phyloP scores from a whole-genome alignment of 1,140 invertebrate species.

The Asobara japonica region DNA sequence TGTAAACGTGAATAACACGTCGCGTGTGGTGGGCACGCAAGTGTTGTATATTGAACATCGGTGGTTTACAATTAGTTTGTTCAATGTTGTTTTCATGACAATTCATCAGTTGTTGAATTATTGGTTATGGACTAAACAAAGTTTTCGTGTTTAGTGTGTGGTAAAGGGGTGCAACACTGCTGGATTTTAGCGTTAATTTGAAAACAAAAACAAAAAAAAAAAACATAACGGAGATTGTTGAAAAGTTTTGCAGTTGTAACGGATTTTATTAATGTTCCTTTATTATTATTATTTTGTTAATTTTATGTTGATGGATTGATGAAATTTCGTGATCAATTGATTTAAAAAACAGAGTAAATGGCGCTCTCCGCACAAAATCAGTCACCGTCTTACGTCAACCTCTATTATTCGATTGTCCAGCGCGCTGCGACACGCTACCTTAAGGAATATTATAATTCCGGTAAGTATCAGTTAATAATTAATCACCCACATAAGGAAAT shows the following conservation, averaged over 20 bases:
- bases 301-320: not conserved
- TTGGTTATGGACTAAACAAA: not conserved
- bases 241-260: not conserved
- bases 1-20: too few relatives aligned
- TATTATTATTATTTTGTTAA: not conserved
- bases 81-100: not conserved
- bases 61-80: too few relatives aligned
- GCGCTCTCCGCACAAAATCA: slow-evolving; percentile 67
- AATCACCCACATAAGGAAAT: not conserved
- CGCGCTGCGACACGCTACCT: slow-evolving; percentile 66
- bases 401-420: slow-evolving; percentile 67
- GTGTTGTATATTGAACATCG: too few relatives aligned
- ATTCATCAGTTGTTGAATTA: not conserved
- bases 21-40: slow-evolving; percentile 29
- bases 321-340: slow-evolving; percentile 9
- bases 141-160: too few relatives aligned
- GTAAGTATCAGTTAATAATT: slow-evolving; percentile 54
- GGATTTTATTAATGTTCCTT: not conserved
- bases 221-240: too few relatives aligned
- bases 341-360: slow-evolving; percentile 61
- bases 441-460: slow-evolving; percentile 68
- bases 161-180: too few relatives aligned
- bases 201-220: too few relatives aligned
- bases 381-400: slow-evolving; percentile 66
- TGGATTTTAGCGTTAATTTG: too few relatives aligned